phyloP scores from a whole-genome alignment of 2,113 vertebrate species.

The Cynopterus brachyotis region DNA sequence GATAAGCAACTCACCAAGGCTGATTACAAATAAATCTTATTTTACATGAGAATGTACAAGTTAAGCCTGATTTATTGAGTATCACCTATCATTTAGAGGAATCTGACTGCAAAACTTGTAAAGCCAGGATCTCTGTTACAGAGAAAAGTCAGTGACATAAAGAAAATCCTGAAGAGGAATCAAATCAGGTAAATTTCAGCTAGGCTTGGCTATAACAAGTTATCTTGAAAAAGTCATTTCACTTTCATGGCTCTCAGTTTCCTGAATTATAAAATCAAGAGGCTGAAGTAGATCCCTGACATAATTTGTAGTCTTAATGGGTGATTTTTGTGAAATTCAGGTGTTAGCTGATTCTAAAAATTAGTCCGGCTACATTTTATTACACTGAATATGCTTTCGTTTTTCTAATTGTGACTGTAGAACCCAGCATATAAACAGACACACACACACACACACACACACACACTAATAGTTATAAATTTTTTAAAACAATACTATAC shows the following conservation, averaged over 20 bases:
- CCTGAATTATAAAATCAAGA: not conserved
- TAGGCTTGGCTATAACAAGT: not conserved
- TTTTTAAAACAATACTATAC: not conserved
- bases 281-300: not conserved
- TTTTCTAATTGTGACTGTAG: not conserved
- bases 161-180: not conserved
- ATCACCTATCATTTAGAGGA: not conserved
- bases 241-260: not conserved
- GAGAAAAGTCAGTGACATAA: not conserved
- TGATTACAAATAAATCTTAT: not conserved
- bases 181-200: not conserved
- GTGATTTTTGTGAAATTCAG: not conserved
- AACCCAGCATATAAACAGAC: not conserved
- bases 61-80: not conserved
- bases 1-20: not conserved
- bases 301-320: not conserved
- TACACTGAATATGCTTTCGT: not conserved
- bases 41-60: not conserved
- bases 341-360: not conserved
- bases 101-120: not conserved
- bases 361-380: not conserved
- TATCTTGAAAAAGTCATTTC: not conserved
- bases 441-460: not conserved
- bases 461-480: not conserved
- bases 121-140: not conserved